Evolutionary conservation across 2,888 invertebrate species (phyloP).

Genomic region (Podabrus alpinus): DNA sequence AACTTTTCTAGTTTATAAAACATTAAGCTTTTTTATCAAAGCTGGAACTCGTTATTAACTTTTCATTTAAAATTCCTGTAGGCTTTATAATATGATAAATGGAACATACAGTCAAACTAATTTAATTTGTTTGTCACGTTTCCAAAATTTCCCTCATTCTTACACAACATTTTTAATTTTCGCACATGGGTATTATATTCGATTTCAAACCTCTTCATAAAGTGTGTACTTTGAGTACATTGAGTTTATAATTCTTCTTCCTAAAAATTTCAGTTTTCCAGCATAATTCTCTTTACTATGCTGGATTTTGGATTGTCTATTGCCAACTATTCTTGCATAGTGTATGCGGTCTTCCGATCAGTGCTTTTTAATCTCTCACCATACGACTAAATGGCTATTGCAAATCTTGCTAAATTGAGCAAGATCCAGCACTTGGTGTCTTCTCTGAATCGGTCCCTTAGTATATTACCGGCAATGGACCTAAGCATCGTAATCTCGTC

Average conservation of each 20-base stretch:
- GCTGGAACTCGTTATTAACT: background rate
- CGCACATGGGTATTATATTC: background rate
- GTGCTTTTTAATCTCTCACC: background rate
- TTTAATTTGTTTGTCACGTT: background rate
- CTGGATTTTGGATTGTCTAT: background rate
- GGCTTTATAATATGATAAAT: background rate
- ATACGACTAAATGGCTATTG: too few species aligned
- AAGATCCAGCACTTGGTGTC: too few species aligned
- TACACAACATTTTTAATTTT: background rate
- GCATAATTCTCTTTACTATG: background rate
- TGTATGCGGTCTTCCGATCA: too few species aligned
- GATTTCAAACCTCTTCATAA: background rate
- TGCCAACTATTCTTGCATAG: background rate
- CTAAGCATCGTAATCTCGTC: too few species aligned
- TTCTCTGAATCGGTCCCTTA: too few species aligned
- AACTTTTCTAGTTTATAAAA: background rate
- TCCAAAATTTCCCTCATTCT: background rate
- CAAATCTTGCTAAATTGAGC: too few species aligned
- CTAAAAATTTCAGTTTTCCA: background rate
- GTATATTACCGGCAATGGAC: too few species aligned
- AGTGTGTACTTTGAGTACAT: too few species aligned
- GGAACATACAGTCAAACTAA: background rate
- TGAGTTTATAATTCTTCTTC: background rate
- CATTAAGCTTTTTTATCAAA: background rate
- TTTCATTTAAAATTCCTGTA: background rate